These are phyloP conservation scores for Loriculus beryllinus DNA, from an alignment of 2,797 vertebrate species.

Conservation along the genomic window DNA sequence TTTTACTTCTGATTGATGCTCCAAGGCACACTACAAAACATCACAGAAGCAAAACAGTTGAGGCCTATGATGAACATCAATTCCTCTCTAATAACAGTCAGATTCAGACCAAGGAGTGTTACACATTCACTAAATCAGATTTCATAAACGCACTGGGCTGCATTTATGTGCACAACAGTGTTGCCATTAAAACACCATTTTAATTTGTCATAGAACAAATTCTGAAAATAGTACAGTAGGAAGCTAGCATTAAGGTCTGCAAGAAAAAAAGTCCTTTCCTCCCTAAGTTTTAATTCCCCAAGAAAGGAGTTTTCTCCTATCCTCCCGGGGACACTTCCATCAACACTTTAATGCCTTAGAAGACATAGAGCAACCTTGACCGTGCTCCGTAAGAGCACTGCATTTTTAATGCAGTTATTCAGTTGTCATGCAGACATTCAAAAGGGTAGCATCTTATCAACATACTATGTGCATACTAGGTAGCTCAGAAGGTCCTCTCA, in stretches of 20 bases:
- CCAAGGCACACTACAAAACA: not conserved
- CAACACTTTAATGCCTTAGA: not conserved
- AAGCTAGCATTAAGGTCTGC: not conserved
- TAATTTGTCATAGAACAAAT: not conserved
- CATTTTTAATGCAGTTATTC: not conserved
- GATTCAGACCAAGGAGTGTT: not conserved
- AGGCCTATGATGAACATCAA: not conserved
- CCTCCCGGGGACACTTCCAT: not conserved
- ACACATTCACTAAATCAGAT: not conserved
- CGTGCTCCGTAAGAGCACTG: not conserved
- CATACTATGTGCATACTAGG: fast-evolving
- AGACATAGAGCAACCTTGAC: not conserved
- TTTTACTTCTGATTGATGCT: not conserved
- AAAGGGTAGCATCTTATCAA: not conserved
- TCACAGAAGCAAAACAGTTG: not conserved
- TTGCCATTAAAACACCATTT: not conserved
- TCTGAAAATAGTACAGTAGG: not conserved
- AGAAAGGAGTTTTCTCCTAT: not conserved
- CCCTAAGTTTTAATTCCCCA: not conserved
- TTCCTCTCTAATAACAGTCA: not conserved
- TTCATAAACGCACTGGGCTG: not conserved
- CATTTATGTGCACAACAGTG: not conserved
- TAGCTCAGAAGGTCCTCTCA: not conserved
- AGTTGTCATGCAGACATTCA: not conserved
- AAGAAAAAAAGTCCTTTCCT: not conserved